Base-by-base conservation (phyloP, 2,113 vertebrate genomes). In the Rhombomys opimus region DNA sequence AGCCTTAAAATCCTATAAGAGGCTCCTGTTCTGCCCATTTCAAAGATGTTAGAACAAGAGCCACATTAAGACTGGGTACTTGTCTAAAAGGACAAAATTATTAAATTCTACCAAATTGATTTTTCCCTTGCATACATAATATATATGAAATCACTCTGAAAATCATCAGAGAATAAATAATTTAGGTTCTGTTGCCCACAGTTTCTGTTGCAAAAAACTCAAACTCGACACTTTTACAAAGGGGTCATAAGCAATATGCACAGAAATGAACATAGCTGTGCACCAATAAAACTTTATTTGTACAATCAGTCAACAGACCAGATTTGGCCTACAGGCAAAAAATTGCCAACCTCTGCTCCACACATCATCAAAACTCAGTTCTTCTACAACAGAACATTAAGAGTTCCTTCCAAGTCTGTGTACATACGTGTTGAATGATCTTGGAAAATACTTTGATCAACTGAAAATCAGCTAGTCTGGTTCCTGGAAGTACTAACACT, bases 401-500 rank as follows among this genome's bases (percentile, higher is more conserved):
- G 54, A 27, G 50, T 93, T 96, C 86, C 77, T 78, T 95, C 87
- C 75, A 23, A 91, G 91, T 25, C 12, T 59, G 85, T 91, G 95
- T 88, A 12, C 90, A 87, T 94, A 73, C 97, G 93, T 72, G 30
- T 67, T n/a, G 96, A 95, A 98, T 80, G 95, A 97, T 96, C 92
- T 88, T 91, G 93, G 94, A 97, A 97, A 98, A 98, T 95, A 96
- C 96, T 96, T 68, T 93, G 90, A 97, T 98, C 97, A 96, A 96
- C 57, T 97, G 96, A 97, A 97, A 97, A 96, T 96, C 93, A 90
- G 81, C 97, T 91, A 75, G 89, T 97, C 96, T 97, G 93, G 93
- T 96, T 93, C 93, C 96, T 93, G 95, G 95, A 7, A 65, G 67
- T 82, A 90, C 82, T 80, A 92, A 86, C 10, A 54, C 50, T 61